phyloP scores from a whole-genome alignment of 2,888 invertebrate species.

The Sphaerophoria taeniata region DNA sequence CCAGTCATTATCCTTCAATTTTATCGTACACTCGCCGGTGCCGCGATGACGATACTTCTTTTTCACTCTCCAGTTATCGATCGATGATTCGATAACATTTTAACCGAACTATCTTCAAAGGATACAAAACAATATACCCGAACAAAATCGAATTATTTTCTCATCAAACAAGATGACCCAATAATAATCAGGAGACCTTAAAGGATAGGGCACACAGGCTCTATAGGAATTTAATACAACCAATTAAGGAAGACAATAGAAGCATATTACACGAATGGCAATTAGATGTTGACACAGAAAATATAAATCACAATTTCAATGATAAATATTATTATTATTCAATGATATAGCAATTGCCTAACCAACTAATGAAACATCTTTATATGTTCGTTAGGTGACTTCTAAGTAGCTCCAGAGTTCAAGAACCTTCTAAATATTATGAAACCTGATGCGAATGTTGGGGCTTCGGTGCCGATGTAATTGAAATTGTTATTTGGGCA shows the following conservation, averaged over 20 bases:
- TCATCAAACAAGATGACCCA: slow-evolving; percentile 53
- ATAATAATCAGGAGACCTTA: not conserved
- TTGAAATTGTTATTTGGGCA: not conserved
- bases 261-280: slow-evolving; percentile 57
- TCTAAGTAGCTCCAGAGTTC: not conserved
- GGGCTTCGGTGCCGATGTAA: not conserved
- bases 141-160: slow-evolving; percentile 70
- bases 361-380: too few species aligned
- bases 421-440: not conserved
- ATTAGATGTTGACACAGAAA: slow-evolving; percentile 51
- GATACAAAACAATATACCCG: slow-evolving; percentile 43
- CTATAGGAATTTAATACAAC: not conserved
- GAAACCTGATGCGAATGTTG: not conserved
- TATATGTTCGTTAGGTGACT: not conserved
- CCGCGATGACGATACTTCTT: slow-evolving; percentile 5
- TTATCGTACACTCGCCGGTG: slow-evolving; percentile 12
- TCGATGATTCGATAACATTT: too few species aligned
- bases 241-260: slow-evolving; percentile 46
- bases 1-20: slow-evolving; percentile 41
- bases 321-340: too few species aligned
- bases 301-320: slow-evolving; percentile 14
- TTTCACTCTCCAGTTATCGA: too few species aligned
- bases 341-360: not conserved
- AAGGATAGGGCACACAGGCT: not conserved
- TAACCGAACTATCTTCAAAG: not conserved